Percentiles rank a stretch among this genome's conserved stretches.
phyloP scores from a whole-genome alignment of 2,888 invertebrate genomes.

The Erannis defoliaria region DNA sequence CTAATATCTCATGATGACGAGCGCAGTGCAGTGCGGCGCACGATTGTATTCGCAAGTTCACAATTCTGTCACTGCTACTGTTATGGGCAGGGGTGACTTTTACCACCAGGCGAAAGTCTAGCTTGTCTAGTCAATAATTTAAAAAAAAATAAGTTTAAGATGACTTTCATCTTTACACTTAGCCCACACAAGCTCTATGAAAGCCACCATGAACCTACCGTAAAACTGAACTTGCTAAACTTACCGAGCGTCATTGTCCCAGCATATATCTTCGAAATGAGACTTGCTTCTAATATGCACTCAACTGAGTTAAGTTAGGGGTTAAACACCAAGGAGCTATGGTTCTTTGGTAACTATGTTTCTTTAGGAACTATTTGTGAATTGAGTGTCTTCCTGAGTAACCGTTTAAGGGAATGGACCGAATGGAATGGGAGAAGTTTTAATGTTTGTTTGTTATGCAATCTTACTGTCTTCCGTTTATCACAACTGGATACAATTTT shows the following conservation, averaged over 20 bases:
- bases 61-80: no score
- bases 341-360: background rate
- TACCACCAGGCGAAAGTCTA: no score
- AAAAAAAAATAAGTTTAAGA: no score
- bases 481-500: no score
- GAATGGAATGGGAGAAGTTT: background rate
- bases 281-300: conserved; percentile 40
- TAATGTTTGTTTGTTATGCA: background rate
- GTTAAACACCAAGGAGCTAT: conserved; percentile 12
- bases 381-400: conserved; percentile 8
- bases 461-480: no score
- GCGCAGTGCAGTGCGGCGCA: no score
- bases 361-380: conserved; percentile 17
- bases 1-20: no score
- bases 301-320: conserved; percentile 52
- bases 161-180: conserved; percentile 7
- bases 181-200: conserved; percentile 34
- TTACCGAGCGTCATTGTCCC: conserved; percentile 60
- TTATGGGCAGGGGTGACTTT: no score
- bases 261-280: conserved; percentile 52
- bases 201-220: conserved; percentile 46
- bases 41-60: no score
- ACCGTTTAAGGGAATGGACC: background rate
- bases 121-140: no score
- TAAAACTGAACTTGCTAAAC: conserved; percentile 50